These are phyloP conservation scores for Petrocephalus zakoni DNA, from an alignment of 2,113 vertebrate species.

Conservation along the genomic window DNA sequence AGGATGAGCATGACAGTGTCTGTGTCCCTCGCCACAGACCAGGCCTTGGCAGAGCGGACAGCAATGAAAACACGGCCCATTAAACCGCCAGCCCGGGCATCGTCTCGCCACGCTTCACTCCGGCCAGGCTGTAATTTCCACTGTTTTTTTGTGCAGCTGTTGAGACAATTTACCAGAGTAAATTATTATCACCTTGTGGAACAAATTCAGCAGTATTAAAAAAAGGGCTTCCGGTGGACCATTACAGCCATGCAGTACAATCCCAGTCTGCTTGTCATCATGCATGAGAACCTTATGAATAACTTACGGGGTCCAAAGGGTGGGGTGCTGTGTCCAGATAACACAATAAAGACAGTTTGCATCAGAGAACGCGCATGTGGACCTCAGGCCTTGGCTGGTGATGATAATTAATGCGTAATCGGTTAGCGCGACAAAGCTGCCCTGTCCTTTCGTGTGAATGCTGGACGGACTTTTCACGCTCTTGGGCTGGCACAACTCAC, in stretches of 20 bases:
- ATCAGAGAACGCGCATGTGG: neutral
- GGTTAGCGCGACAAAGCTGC: neutral
- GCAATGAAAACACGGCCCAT: neutral
- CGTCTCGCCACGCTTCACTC: neutral
- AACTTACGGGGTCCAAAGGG: slow-evolving; percentile 24
- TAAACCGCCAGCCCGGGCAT: neutral
- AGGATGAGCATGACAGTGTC: neutral
- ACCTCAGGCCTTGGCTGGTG: neutral
- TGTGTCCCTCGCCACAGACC: neutral
- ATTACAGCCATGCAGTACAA: neutral
- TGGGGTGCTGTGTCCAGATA: neutral
- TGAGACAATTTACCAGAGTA: neutral
- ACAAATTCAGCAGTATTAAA: neutral
- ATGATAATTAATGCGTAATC: neutral
- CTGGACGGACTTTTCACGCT: neutral
- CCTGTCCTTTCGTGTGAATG: neutral
- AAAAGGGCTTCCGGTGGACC: neutral
- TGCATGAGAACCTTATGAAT: slow-evolving; percentile 17
- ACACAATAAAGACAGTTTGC: slow-evolving; percentile 22
- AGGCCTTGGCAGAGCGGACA: neutral
- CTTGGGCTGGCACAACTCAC: neutral
- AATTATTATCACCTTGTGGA: slow-evolving; percentile 5
- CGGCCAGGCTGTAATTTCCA: slow-evolving; percentile 11
- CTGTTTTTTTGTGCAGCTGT: neutral
- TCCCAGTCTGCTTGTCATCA: neutral